phyloP scores from a whole-genome alignment of 2,888 invertebrate species.

The Endomychus coccineus region DNA sequence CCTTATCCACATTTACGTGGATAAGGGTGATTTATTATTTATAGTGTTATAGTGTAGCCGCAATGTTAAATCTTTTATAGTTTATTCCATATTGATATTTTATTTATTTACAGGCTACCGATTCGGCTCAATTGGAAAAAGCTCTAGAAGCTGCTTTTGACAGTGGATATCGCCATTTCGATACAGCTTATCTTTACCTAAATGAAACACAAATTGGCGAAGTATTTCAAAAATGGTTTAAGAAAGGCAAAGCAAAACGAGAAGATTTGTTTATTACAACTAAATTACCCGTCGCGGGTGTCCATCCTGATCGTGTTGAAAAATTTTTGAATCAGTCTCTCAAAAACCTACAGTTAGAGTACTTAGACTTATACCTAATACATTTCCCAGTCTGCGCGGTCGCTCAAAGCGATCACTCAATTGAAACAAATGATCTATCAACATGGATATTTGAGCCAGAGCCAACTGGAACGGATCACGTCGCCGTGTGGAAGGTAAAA shows the following conservation, averaged over 20 bases:
- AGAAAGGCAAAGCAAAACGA: conserved; percentile 56
- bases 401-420: too few relatives aligned
- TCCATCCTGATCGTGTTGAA: conserved; percentile 46
- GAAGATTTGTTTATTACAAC: conserved; percentile 76
- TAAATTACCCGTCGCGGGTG: conserved; percentile 61
- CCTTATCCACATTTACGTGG: too few relatives aligned
- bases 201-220: conserved; percentile 44
- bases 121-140: too few relatives aligned
- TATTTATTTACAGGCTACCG: too few relatives aligned
- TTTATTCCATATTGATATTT: too few relatives aligned
- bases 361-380: conserved; percentile 29
- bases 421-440: conserved; percentile 6
- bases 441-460: conserved; percentile 7
- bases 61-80: too few relatives aligned
- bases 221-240: conserved; percentile 62
- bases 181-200: conserved; percentile 66
- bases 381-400: conserved; percentile 27
- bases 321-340: conserved; percentile 25
- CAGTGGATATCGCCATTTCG: conserved; percentile 74
- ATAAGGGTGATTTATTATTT: too few relatives aligned
- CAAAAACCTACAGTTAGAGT: conserved; percentile 25
- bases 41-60: too few relatives aligned
- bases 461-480: conserved; percentile 19
- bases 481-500: conserved; percentile 25
- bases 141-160: conserved; percentile 64